Conservation (phyloP, 2,888 invertebrate genomes). For the Agriopis leucophaearia region DNA sequence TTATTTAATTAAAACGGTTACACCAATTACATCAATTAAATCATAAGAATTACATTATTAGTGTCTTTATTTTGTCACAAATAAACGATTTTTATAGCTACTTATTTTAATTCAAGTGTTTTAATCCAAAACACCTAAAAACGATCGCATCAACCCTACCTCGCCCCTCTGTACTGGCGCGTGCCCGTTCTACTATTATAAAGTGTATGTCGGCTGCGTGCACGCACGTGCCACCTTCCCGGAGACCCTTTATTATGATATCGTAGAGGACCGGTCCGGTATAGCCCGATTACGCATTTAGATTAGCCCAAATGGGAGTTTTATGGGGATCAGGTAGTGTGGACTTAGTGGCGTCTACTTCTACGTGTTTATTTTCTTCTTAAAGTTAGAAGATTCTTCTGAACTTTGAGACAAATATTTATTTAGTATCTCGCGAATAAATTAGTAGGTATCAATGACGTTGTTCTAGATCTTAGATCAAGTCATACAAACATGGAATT, state of each 20-base stretch:
- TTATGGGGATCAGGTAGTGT: constrained; percentile 20
- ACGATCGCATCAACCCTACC: constrained; percentile 34
- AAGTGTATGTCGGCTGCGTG: constrained; percentile 9
- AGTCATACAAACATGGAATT: not conserved
- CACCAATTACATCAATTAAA: no score
- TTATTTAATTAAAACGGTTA: no score
- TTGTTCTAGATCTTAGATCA: no score
- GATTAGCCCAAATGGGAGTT: constrained; percentile 26
- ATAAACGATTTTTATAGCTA: no score
- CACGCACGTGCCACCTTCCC: constrained; percentile 58
- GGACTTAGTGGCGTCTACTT: constrained; percentile 2
- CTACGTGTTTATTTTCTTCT: not conserved
- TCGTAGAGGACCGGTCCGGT: constrained; percentile 34
- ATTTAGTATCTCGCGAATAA: no score
- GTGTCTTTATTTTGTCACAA: no score
- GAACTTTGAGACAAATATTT: not conserved
- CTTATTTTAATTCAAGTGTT: no score
- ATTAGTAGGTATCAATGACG: no score
- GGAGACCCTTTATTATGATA: constrained; percentile 45
- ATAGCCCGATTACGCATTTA: constrained; percentile 39
- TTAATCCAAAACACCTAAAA: not conserved
- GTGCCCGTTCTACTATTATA: not conserved
- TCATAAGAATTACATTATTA: no score
- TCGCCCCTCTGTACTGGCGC: constrained; percentile 2
- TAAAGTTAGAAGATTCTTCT: not conserved